Evolutionary conservation across 2,888 invertebrate genomes (phyloP).

Genomic region (Hypsopygia costalis): DNA sequence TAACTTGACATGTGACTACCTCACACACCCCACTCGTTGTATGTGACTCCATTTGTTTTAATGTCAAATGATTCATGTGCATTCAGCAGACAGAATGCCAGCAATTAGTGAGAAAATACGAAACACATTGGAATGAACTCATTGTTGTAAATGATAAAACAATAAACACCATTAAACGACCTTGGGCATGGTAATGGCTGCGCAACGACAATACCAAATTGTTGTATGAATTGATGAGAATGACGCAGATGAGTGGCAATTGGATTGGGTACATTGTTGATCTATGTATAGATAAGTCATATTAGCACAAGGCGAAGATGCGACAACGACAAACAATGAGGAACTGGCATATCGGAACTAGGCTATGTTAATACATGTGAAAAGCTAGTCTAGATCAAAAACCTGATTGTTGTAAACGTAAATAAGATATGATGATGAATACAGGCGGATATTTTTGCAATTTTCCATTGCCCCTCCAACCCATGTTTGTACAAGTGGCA

Average conservation of each 20-base stretch:
- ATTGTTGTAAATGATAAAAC: slow-evolving; percentile 30
- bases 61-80: slow-evolving; percentile 14
- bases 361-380: no score
- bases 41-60: slow-evolving; percentile 2
- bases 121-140: slow-evolving; percentile 39
- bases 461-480: no score
- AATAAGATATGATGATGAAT: no score
- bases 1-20: no score
- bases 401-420: no score
- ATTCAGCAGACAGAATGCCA: slow-evolving; percentile 16
- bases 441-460: no score
- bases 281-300: neutral
- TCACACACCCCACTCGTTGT: no score
- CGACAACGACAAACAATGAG: no score
- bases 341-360: no score
- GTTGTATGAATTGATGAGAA: slow-evolving; percentile 18
- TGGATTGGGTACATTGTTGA: neutral
- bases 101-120: slow-evolving; percentile 34
- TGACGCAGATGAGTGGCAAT: slow-evolving; percentile 27
- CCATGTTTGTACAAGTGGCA: no score
- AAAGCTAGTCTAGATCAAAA: no score
- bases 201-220: slow-evolving; percentile 12
- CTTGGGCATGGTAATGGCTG: slow-evolving; percentile 13
- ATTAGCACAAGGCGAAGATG: neutral
- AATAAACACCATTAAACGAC: slow-evolving; percentile 6